Evolutionary conservation across 2,888 invertebrate species (phyloP).

Genomic region (Incurvaria masculella): DNA sequence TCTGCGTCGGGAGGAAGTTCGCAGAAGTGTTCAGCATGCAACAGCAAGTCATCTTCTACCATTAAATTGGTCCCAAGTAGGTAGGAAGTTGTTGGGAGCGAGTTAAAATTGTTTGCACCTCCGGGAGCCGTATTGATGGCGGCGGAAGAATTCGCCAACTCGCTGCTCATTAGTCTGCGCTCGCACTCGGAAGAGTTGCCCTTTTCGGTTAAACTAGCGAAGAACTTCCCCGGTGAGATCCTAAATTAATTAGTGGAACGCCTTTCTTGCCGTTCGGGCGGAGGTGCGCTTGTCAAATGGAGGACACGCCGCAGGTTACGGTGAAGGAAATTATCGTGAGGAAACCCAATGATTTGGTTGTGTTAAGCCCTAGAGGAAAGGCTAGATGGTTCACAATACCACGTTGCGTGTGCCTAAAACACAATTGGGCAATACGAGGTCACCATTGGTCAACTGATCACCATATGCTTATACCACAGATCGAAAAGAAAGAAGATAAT

Average conservation of each 20-base stretch:
- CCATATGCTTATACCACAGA: too few relatives aligned
- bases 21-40: background rate
- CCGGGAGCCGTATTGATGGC: background rate
- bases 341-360: too few relatives aligned
- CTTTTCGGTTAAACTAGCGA: background rate
- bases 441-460: too few relatives aligned
- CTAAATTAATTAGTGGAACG: background rate
- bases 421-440: too few relatives aligned
- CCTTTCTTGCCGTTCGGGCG: background rate
- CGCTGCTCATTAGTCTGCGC: background rate
- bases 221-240: background rate
- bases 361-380: too few relatives aligned
- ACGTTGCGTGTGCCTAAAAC: too few relatives aligned
- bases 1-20: too few relatives aligned
- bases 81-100: background rate
- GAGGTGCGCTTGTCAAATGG: too few relatives aligned
- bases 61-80: background rate
- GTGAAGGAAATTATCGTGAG: too few relatives aligned
- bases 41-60: background rate
- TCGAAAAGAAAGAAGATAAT: too few relatives aligned
- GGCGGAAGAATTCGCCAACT: background rate
- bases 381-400: too few relatives aligned
- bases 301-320: too few relatives aligned
- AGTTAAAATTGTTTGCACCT: background rate
- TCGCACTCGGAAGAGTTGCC: background rate